A percentile compares a stretch with the other conserved stretches of the same genome.
Conservation (phyloP, 2,888 invertebrate species). For the Cosmorhoe ocellata region DNA sequence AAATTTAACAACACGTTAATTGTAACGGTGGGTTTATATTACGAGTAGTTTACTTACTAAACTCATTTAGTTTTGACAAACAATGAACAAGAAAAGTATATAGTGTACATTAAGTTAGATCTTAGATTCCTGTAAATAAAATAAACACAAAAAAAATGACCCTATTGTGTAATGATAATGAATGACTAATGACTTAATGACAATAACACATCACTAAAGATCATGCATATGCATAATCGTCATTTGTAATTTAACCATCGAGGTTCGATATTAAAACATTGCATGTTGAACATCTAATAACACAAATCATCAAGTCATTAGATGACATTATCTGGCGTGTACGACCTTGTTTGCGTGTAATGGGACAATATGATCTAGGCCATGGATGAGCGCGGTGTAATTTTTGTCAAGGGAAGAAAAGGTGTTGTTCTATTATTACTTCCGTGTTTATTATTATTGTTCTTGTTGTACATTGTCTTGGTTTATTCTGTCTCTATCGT, state of each 20-base stretch:
- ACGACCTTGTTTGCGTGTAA: conserved; percentile 21
- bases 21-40: no score
- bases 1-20: no score
- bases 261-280: conserved; percentile 14
- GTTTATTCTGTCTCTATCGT: background rate
- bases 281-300: conserved; percentile 30
- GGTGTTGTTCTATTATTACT: background rate
- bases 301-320: conserved; percentile 27
- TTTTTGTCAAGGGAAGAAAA: conserved; percentile 9
- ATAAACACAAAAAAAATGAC: no score
- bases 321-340: conserved; percentile 21
- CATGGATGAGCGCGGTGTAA: conserved; percentile 2
- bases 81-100: no score
- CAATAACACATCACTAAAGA: conserved; percentile 11
- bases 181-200: background rate
- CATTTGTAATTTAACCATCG: conserved; percentile 18
- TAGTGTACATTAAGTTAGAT: no score
- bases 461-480: background rate
- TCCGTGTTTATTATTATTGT: conserved; percentile 1
- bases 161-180: no score
- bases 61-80: no score
- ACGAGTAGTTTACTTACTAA: no score
- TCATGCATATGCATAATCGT: conserved; percentile 13
- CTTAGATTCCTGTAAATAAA: no score
- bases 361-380: conserved; percentile 13